phyloP scores from a whole-genome alignment of 2,797 vertebrate genomes.

The Acipenser ruthenus region DNA sequence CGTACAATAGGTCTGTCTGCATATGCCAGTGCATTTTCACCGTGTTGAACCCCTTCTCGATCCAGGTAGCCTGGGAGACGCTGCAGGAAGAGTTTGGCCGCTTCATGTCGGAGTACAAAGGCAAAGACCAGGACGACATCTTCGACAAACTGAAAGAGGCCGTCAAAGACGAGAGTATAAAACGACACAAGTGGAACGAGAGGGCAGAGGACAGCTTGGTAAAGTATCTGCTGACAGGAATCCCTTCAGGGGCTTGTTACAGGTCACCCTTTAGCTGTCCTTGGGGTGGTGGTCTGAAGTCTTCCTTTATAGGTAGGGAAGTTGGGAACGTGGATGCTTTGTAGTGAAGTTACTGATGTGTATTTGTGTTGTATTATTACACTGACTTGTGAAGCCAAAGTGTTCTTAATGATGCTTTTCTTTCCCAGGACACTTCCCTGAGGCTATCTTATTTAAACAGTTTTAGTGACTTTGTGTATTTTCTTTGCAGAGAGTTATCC shows the following conservation, averaged over 20 bases:
- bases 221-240: slow-evolving; percentile 23
- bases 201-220: slow-evolving; percentile 93
- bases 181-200: slow-evolving; percentile 95
- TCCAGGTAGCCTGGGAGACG: slow-evolving; percentile 93
- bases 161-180: slow-evolving; percentile 93
- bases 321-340: fast-evolving
- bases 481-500: slow-evolving; percentile 81
- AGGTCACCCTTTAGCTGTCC: no score
- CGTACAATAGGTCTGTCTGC: no score
- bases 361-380: no score
- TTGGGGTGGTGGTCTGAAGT: no score
- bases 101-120: slow-evolving; percentile 94
- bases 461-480: slow-evolving; percentile 9
- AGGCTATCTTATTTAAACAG: no score
- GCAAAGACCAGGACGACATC: slow-evolving; percentile 93
- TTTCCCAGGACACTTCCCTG: no score
- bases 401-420: no score
- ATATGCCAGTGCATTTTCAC: no score
- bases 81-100: slow-evolving; percentile 94
- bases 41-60: not conserved
- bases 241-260: no score
- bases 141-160: slow-evolving; percentile 97
- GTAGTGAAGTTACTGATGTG: no score
- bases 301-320: not conserved
- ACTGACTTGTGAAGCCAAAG: no score